Percentiles rank a stretch among this genome's conserved stretches.
Evolutionary conservation across 2,113 vertebrate species (phyloP).

Genomic region (Ophthalmolycus amberensis): DNA sequence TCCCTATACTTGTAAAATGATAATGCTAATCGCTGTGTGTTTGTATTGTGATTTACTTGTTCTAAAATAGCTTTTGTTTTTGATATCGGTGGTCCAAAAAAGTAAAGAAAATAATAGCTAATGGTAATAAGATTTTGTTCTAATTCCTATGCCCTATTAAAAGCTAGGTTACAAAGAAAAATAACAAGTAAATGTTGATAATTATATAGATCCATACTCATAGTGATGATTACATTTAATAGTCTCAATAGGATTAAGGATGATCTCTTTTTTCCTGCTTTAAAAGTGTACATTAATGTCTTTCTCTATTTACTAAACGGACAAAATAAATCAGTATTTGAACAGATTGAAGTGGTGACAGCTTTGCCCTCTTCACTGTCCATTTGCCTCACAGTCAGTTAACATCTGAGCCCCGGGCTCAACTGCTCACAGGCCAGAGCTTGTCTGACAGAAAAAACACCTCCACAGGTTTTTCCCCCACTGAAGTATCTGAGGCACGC

Average conservation of each 20-base stretch:
- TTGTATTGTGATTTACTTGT: background rate
- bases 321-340: constrained; percentile 8
- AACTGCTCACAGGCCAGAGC: constrained; percentile 35
- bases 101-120: background rate
- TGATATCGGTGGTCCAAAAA: background rate
- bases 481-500: background rate
- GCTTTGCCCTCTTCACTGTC: background rate
- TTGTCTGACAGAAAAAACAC: constrained; percentile 45
- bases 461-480: constrained; percentile 10
- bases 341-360: background rate
- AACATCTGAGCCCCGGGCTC: constrained; percentile 8
- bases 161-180: background rate
- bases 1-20: background rate
- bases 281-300: background rate
- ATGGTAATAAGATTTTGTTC: background rate
- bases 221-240: background rate
- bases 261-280: background rate
- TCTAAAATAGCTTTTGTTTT: background rate
- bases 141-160: background rate
- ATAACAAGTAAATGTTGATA: background rate
- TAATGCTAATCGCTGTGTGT: background rate
- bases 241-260: background rate
- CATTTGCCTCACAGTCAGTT: background rate
- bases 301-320: background rate
- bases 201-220: background rate